phyloP scores from a whole-genome alignment of 2,113 vertebrate genomes.

The Amphiprion ocellaris region DNA sequence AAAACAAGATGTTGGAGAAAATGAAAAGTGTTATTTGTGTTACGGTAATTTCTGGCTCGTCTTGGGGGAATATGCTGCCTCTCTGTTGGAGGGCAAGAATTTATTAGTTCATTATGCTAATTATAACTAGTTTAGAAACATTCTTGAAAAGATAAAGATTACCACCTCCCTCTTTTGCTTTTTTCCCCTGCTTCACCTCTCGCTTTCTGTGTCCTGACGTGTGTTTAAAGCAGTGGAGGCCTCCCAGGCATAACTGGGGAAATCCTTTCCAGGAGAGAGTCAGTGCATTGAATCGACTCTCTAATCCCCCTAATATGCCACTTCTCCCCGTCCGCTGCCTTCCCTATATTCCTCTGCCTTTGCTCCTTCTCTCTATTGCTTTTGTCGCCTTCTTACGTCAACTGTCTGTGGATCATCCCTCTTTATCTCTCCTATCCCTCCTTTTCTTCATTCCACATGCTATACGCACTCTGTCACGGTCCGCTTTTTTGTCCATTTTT shows the following conservation, averaged over 20 bases:
- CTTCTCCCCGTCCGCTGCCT: slow-evolving; percentile 38
- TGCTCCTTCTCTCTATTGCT: background rate
- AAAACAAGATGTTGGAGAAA: slow-evolving; percentile 44
- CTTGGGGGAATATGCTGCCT: slow-evolving; percentile 26
- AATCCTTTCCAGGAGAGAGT: slow-evolving; percentile 69
- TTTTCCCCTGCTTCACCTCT: slow-evolving; percentile 38
- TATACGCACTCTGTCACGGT: background rate
- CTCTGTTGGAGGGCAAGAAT: slow-evolving; percentile 41
- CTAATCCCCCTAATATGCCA: slow-evolving; percentile 72
- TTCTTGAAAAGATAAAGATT: slow-evolving; percentile 47
- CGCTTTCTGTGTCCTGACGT: slow-evolving; percentile 62
- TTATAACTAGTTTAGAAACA: slow-evolving; percentile 56
- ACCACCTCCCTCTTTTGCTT: slow-evolving; percentile 19
- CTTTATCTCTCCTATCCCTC: slow-evolving; percentile 7
- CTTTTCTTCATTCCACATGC: slow-evolving; percentile 11
- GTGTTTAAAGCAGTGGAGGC: slow-evolving; percentile 66
- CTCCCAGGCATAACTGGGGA: slow-evolving; percentile 69
- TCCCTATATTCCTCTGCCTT: slow-evolving; percentile 21
- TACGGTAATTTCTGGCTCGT: slow-evolving; percentile 30
- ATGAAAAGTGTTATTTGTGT: slow-evolving; percentile 34
- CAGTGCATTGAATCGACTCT: slow-evolving; percentile 60
- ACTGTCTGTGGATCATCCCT: slow-evolving; percentile 32
- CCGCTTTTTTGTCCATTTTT: slow-evolving; percentile 23
- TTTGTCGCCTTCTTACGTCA: slow-evolving; percentile 15
- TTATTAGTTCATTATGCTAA: slow-evolving; percentile 63